Evolutionary conservation across 2,797 vertebrate genomes (phyloP), one percentile per base, ranked within the genome.

Genomic region (Cottoperca gobio): DNA sequence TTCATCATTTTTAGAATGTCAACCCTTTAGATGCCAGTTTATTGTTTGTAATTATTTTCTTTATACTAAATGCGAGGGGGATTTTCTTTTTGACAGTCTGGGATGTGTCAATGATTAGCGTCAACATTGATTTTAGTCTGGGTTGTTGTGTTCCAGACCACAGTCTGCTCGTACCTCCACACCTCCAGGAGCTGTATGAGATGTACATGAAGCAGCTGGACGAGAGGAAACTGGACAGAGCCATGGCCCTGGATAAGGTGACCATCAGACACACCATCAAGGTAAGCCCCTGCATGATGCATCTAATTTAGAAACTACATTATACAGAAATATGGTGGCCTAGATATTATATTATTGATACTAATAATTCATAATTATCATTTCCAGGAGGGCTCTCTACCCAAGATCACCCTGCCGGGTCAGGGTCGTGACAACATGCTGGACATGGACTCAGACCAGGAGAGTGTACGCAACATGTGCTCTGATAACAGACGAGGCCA

Each of bases 161-260:
- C 92, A 96, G 91, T 68, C 92, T 98, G 57, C 79, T 93, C 0
- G 91, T 98, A 0, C 96, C 97, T 0, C 90, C 86, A 4, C 95
- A 94, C 42, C 93, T 98, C 61, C 95, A 97, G 82, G 94, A 97
- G 78, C 94, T 98, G 13, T 97, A 97, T 7, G 91, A 96, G 10
- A 87, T 92, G 62, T 97, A 97, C 90, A 88, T 95, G 88, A 94
- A 89, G 61, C 95, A 96, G 68, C 89, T 95, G 83, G 95, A 95
- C 3, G 95, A 97, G 52, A 93, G 95, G 80, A 94, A 92, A 76
- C 90, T 97, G 85, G 95, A 97, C 79, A 87, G 92, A 75, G 93
- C 94, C 5, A 81, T 95, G 84, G 93, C 94, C 66, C 86, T 96
- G 89, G 95, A 97, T 62, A 94, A 90, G 3, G 89, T 93, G 70